Evolutionary conservation across 30 jellyfish, hydroid and myxozoan species (phyloP), one percentile per base, ranked within the genome.

Genomic region (Sanderia malayensis): DNA sequence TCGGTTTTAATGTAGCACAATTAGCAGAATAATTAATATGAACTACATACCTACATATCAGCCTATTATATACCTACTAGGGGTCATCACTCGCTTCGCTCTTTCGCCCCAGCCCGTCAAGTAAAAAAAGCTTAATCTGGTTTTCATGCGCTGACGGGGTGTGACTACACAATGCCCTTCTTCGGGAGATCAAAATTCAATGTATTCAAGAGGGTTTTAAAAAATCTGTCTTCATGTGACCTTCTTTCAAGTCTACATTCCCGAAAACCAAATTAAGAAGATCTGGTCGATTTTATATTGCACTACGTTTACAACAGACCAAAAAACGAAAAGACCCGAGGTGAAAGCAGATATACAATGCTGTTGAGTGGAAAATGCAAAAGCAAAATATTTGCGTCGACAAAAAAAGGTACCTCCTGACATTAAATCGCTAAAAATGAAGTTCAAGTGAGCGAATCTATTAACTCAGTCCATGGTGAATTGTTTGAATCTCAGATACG

Each of bases 81-180:
- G n/a, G n/a, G n/a, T n/a, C n/a, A n/a, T n/a, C n/a, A n/a, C n/a
- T n/a, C n/a, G n/a, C n/a, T n/a, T n/a, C n/a, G n/a, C n/a, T n/a
- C n/a, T n/a, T n/a, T n/a, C n/a, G n/a, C n/a, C n/a, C n/a, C n/a
- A n/a, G n/a, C n/a, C n/a, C n/a, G n/a, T n/a, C n/a, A n/a, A n/a
- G n/a, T n/a, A n/a, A n/a, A n/a, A n/a, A n/a, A n/a, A n/a, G n/a
- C n/a, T n/a, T n/a, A n/a, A n/a, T n/a, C 74, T 22, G 74, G 26
- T 61, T 61, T 61, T 13, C 74, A 61, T 49, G 74, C 61, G 32
- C 29, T 61, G 74, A 61, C 74, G 32, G 52, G 74, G 23, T 61
- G 74, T 25, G 74, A 61, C 74, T 61, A 30, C 52, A 61, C 74
- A n/a, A 61, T 61, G 52, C 74, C 73, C 32, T 44, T 67, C 80